phyloP scores from a whole-genome alignment of 2,888 invertebrate genomes.

The Ecliptopera silaceata region DNA sequence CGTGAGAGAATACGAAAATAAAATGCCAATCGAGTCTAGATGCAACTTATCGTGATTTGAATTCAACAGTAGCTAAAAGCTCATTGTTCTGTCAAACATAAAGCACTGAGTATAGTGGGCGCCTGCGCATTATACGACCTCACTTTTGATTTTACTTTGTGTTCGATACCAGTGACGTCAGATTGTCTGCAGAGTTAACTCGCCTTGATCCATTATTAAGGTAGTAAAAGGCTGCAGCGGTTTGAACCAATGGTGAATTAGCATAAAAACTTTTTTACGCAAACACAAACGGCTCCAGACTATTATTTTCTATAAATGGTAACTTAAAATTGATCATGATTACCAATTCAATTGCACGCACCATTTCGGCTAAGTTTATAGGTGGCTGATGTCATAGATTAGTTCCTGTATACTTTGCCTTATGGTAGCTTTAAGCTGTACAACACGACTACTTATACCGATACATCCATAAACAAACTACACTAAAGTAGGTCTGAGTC shows the following conservation, averaged over 20 bases:
- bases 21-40: no score
- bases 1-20: no score
- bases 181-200: conserved; percentile 59
- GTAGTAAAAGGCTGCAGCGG: conserved; percentile 44
- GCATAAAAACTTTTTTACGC: conserved; percentile 28
- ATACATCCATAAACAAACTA: not conserved
- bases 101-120: conserved; percentile 43
- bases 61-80: conserved; percentile 26
- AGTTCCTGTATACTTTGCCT: conserved; percentile 28
- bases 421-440: no score
- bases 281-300: conserved; percentile 14
- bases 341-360: conserved; percentile 26
- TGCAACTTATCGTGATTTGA: not conserved
- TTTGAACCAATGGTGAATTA: conserved; percentile 32
- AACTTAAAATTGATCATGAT: conserved; percentile 33
- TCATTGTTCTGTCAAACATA: conserved; percentile 37
- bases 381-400: conserved; percentile 34
- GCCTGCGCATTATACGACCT: conserved; percentile 54
- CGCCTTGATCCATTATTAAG: conserved; percentile 58
- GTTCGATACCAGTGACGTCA: conserved; percentile 64
- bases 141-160: conserved; percentile 56
- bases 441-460: no score
- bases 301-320: conserved; percentile 36
- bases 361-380: conserved; percentile 28
- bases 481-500: not conserved